Conservation (phyloP, 2,113 vertebrate species). For the Charadrius vociferus region DNA sequence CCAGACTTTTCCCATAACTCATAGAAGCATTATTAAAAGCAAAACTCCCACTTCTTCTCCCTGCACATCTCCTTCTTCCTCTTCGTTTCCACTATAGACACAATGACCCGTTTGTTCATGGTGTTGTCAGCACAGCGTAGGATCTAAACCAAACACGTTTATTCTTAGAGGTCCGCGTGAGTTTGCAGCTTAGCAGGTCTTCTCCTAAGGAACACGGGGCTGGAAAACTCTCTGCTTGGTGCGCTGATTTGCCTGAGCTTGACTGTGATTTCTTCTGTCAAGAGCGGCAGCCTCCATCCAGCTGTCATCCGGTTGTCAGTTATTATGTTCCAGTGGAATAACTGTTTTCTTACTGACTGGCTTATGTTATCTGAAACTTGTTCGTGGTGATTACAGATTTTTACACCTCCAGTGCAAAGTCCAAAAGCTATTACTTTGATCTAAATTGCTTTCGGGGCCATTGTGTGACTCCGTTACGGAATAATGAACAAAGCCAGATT, state of each 20-base stretch:
- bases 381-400: neutral
- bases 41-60: neutral
- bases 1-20: neutral
- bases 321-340: neutral
- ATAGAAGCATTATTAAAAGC: neutral
- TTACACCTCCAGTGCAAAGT: neutral
- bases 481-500: neutral
- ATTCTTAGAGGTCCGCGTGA: no score
- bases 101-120: rapidly evolving
- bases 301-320: neutral
- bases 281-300: neutral
- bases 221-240: neutral
- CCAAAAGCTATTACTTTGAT: neutral
- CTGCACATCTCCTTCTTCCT: neutral
- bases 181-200: no score
- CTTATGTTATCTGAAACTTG: neutral
- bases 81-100: rapidly evolving
- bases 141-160: no score
- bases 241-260: neutral
- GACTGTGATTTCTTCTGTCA: neutral
- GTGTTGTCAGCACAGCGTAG: no score
- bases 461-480: neutral
- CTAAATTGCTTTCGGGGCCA: neutral
- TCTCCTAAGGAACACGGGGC: neutral
- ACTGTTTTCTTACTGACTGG: neutral